Conservation (phyloP, 2,113 vertebrate genomes). For the Genyomyrus donnyi region DNA sequence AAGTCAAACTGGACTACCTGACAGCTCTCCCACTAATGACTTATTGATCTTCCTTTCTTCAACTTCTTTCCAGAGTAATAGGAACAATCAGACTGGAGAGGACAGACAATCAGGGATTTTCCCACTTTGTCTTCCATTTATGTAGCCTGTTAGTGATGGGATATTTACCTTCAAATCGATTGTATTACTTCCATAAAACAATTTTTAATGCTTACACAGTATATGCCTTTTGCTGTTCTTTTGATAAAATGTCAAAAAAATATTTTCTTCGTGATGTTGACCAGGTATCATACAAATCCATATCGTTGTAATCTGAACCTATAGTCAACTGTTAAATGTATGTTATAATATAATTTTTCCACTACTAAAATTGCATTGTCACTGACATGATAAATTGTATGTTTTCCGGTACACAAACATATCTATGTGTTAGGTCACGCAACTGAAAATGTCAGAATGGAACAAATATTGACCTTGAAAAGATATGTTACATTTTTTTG, state of each 20-base stretch:
- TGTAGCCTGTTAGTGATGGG: constrained; percentile 22
- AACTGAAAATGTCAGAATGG: neutral
- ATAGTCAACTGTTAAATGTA: neutral
- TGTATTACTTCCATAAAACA: neutral
- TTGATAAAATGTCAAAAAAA: neutral
- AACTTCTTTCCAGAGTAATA: constrained; percentile 49
- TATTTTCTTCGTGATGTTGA: neutral
- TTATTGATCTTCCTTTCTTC: constrained; percentile 61
- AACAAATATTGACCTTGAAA: neutral
- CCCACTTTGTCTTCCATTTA: constrained; percentile 30
- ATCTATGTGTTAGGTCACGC: neutral
- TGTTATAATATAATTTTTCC: neutral
- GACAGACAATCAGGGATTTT: constrained; percentile 36
- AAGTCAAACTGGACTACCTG: constrained; percentile 40
- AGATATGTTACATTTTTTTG: neutral
- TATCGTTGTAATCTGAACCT: neutral
- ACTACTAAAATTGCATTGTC: neutral
- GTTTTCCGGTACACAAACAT: neutral
- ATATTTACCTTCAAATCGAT: neutral
- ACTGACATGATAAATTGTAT: neutral
- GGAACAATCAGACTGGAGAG: constrained; percentile 47
- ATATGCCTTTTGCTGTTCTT: neutral
- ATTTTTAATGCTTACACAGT: neutral
- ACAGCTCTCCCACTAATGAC: constrained; percentile 55
- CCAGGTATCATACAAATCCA: neutral